These are phyloP conservation scores for Plotosus lineatus DNA, from an alignment of 2,113 vertebrate genomes.

Conservation along the genomic window DNA sequence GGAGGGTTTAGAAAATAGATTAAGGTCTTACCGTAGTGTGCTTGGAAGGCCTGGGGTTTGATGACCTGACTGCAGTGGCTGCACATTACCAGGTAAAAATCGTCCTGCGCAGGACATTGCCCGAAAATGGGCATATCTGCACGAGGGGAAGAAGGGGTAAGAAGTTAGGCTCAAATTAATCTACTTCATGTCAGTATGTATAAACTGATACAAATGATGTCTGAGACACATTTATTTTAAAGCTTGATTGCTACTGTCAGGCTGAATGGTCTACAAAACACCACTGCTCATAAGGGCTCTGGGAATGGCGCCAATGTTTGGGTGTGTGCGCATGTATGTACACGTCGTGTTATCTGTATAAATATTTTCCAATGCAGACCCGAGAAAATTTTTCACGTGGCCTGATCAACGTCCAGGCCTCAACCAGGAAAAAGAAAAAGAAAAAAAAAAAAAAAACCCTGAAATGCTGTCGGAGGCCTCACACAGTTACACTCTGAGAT, in stretches of 20 bases:
- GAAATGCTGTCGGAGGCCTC: not conserved
- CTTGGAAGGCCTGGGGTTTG: conserved; percentile 99
- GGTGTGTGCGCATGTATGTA: not conserved
- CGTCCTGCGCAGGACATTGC: conserved; percentile 96
- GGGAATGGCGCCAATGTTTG: conserved; percentile 18
- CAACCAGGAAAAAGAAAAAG: too few relatives aligned
- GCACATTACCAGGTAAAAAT: conserved; percentile 99
- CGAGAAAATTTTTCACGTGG: conserved; percentile 8
- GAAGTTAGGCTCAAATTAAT: not conserved
- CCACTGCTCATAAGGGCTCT: not conserved
- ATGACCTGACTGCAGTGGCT: conserved; percentile 97
- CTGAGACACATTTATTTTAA: not conserved
- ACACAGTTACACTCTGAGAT: not conserved
- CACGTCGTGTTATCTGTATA: not conserved
- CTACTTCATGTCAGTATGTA: not conserved
- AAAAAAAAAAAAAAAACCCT: not conserved
- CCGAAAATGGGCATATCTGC: conserved; percentile 99
- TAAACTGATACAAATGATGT: not conserved
- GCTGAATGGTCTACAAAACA: not conserved
- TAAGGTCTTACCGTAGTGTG: conserved; percentile 92
- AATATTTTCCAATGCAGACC: conserved; percentile 26
- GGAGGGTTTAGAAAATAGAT: too few relatives aligned
- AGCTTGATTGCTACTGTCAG: not conserved
- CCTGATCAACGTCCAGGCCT: not conserved
- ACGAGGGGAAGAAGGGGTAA: conserved; percentile 32